Conservation (phyloP, 2,797 vertebrate species). For the Sternotherus odoratus region DNA sequence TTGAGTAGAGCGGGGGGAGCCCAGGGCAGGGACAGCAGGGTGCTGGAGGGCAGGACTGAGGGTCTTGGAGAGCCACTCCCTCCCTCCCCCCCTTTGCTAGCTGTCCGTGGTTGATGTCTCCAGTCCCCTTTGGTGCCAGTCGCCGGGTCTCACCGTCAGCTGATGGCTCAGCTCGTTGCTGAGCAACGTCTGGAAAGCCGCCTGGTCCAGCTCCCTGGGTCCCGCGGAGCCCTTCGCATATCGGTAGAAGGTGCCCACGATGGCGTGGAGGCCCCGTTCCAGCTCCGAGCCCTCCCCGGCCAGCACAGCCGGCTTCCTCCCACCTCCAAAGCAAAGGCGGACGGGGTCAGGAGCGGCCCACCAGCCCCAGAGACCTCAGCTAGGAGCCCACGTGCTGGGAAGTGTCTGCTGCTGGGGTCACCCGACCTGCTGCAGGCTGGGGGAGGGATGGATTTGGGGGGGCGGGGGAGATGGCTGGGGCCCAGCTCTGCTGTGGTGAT, state of each 20-base stretch:
- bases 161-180: not conserved
- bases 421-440: not conserved
- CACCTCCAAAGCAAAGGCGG: not conserved
- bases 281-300: not conserved
- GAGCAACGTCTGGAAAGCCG: not conserved
- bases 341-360: fast-evolving
- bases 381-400: not conserved
- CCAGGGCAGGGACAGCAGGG: too few relatives aligned
- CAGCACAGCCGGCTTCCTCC: not conserved
- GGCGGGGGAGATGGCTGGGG: not conserved
- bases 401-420: not conserved
- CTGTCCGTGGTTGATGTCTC: not conserved
- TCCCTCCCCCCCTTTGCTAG: not conserved
- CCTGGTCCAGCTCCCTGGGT: not conserved
- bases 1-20: too few relatives aligned
- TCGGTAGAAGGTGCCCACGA: not conserved
- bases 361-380: not conserved
- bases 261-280: not conserved
- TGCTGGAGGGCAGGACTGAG: too few relatives aligned
- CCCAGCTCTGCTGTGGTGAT: too few relatives aligned
- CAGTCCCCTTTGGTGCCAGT: not conserved
- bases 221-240: not conserved
- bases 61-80: too few relatives aligned
- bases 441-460: too few relatives aligned
- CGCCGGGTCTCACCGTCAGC: not conserved